These are phyloP conservation scores for Maniola jurtina DNA, from an alignment of 1,140 invertebrate genomes.

Conservation along the genomic window DNA sequence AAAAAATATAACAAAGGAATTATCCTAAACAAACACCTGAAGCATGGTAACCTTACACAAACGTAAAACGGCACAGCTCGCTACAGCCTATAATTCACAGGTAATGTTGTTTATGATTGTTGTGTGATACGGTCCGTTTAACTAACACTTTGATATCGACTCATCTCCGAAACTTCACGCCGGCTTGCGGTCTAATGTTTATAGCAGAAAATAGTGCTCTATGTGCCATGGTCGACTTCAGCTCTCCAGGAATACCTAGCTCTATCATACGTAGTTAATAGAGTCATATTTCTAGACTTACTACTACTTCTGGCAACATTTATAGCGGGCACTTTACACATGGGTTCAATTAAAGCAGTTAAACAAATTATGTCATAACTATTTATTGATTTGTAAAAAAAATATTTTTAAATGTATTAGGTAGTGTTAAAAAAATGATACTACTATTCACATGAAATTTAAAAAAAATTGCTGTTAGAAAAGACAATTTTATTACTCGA, in stretches of 20 bases:
- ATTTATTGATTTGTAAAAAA: no score
- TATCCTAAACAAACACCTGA: not conserved
- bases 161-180: slow-evolving; percentile 28
- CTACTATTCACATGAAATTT: no score
- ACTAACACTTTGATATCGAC: slow-evolving; percentile 45
- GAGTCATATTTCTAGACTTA: not conserved
- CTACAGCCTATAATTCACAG: slow-evolving; percentile 63
- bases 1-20: not conserved
- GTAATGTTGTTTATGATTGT: slow-evolving; percentile 66
- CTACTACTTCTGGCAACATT: not conserved
- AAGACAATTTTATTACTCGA: no score
- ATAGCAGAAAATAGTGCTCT: not conserved
- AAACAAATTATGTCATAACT: no score
- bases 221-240: not conserved
- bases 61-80: slow-evolving; percentile 46
- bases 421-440: no score
- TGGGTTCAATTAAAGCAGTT: no score
- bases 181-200: slow-evolving; percentile 10
- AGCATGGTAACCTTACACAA: slow-evolving; percentile 38
- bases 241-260: not conserved
- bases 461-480: no score
- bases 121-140: slow-evolving; percentile 49
- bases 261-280: not conserved
- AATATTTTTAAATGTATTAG: no score
- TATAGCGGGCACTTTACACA: no score